Base-by-base conservation (phyloP, 2,113 vertebrate species). In the Apodemus speciosus region DNA sequence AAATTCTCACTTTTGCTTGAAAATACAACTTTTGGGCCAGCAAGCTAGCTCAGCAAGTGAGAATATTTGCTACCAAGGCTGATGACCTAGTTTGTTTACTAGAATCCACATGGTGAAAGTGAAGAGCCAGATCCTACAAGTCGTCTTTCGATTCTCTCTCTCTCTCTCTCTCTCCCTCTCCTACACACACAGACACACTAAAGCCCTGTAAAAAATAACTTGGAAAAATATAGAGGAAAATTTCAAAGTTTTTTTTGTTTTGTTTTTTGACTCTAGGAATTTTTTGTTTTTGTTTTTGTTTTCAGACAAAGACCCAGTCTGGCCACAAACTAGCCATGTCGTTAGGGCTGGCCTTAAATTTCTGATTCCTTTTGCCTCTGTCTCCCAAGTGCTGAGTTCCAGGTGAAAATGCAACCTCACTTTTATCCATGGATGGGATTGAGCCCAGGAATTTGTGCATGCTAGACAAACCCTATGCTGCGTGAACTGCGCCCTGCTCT, bases 1-100 rank as follows among this genome's bases (percentile, higher is more conserved):
- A 90, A 79, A 32, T 73, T 88, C 71, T 20, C 9, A 14, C 49
- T 90, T 95, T 90, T 90, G 20, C 43, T 92, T 85, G 32, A 85
- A 93, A 96, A 89, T n/a, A 75, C 30, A 85, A 90, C 71, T 89
- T 95, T 91, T 58, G 21, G 30, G n/a, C 23, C 56, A 30, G 58
- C 3, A 81, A 30, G 38, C 38, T 80, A 53, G 76, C 35, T 51
- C 7, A 51, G 18, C 27, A 51, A 3, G 46, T 51, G 20, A 51
- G 14, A 46, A 9, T 32, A 16, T 32, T 76, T 32, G 46, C 46
- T 15, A 18, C 23, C 46, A 77, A 76, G 40, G 46, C 46, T 51
- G 46, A 51, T 43, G 9, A 73, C 27, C 43, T 46, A 49, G 43
- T 76, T 76, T 43, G 38, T 27, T 27, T 40, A 43, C 40, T 49